A percentile compares a stretch with the other conserved stretches of the same genome.
Conservation (phyloP, 2,797 vertebrate species). For the Synaphobranchus kaupii region DNA sequence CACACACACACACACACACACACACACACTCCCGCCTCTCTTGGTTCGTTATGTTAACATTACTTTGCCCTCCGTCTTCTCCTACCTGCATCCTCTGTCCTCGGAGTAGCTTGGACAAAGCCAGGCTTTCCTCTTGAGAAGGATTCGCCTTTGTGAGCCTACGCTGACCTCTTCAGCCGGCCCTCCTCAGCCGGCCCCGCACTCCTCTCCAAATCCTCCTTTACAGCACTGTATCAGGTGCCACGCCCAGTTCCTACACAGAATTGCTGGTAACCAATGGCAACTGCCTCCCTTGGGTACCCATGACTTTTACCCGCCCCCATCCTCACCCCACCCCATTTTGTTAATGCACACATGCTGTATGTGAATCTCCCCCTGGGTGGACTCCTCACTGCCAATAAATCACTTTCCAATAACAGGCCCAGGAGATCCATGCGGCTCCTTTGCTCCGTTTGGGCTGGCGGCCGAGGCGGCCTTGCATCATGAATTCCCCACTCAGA, state of each 20-base stretch:
- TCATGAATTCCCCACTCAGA: conserved; percentile 41
- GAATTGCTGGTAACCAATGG: conserved; percentile 65
- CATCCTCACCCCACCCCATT: conserved; percentile 49
- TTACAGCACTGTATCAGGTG: conserved; percentile 38
- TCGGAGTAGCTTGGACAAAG: not conserved
- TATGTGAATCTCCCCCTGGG: not conserved
- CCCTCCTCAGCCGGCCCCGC: conserved; percentile 30
- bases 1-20: no score
- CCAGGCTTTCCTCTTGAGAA: not conserved
- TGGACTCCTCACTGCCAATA: not conserved
- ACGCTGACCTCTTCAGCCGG: conserved; percentile 31
- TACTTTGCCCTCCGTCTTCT: not conserved
- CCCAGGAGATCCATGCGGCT: not conserved
- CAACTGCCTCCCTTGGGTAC: conserved; percentile 65
- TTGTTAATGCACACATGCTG: not conserved
- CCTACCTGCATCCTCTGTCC: conserved; percentile 1
- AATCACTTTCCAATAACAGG: not conserved
- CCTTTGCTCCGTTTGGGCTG: not conserved
- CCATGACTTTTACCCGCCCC: conserved; percentile 52
- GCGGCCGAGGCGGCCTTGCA: not conserved
- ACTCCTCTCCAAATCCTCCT: conserved; percentile 41
- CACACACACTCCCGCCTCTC: not conserved
- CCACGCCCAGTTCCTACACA: conserved; percentile 16
- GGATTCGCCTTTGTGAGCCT: not conserved
- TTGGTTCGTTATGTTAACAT: not conserved